These are phyloP conservation scores for Holacanthella duospinosa DNA, from an alignment of 2,888 invertebrate genomes.

Conservation along the genomic window DNA sequence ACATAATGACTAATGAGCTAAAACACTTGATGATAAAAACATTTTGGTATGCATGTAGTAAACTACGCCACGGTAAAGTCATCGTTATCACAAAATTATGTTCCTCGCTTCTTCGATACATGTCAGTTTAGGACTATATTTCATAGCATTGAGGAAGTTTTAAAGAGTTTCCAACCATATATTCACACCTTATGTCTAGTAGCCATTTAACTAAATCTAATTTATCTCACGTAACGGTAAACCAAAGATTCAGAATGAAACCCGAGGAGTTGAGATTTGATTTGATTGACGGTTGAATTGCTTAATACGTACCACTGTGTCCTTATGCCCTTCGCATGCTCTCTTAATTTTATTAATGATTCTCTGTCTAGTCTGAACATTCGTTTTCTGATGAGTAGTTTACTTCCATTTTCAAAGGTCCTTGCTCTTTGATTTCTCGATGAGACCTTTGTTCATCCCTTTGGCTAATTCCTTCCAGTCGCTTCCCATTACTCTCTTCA, in stretches of 20 bases:
- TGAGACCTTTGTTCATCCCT: background rate
- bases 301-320: background rate
- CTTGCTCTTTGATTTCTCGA: background rate
- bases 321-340: background rate
- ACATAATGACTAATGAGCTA: background rate
- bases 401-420: background rate
- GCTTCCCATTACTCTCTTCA: background rate
- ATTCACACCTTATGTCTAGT: background rate
- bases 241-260: background rate
- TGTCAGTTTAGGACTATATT: background rate
- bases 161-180: background rate
- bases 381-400: background rate
- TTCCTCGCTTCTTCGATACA: background rate
- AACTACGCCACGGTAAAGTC: conserved; percentile 26
- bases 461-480: background rate
- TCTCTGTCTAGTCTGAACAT: background rate
- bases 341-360: background rate
- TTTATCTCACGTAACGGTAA: too few relatives aligned
- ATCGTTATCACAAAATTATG: conserved; percentile 36
- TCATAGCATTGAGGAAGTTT: background rate
- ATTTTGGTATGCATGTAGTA: conserved; percentile 1
- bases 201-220: background rate
- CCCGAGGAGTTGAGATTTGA: conserved; percentile 1
- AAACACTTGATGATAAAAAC: conserved; percentile 1
- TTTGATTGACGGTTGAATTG: conserved; percentile 3